Evolutionary conservation across 2,888 invertebrate species (phyloP), one percentile per base, ranked within the genome.

Genomic region (Adela reaumurella): DNA sequence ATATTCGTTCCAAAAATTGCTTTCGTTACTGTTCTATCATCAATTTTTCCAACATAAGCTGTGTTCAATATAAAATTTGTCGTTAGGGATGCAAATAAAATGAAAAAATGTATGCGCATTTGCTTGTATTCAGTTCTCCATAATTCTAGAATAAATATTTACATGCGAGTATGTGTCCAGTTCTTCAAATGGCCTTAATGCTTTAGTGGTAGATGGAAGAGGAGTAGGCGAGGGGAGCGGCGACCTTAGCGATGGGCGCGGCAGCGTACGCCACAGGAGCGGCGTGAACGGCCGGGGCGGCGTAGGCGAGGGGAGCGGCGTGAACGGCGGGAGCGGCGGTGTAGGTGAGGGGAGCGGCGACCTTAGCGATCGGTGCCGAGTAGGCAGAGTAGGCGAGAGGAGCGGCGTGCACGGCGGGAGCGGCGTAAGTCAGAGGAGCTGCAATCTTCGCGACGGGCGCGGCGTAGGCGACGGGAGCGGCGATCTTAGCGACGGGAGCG

Each of bases 401-500:
- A 20, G 57, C 53, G 24, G 55, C 54, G n/a, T n/a, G n/a, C n/a
- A n/a, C n/a, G n/a, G n/a, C n/a, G n/a, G n/a, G n/a, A n/a, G n/a
- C n/a, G 19, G 56, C 58, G 10, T 58, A 56, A 20, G 56, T 56
- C 29, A 59, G 58, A n/a, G n/a, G n/a, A n/a, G n/a, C n/a, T n/a
- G n/a, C n/a, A n/a, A n/a, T n/a, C 52, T 63, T 62, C 44, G 62
- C 61, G 49, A 62, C 58, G 2, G 65, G 56, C 53, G 65, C 63
- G 6, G 61, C 56, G 57, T 69, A 68, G 1, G 61, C 56, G 17
- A 60, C 63, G 18, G 70, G 53, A 69, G 58, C 46, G 69, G 63
- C 50, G 24, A 65, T 20, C 46, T 70, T 54, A 19, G 56, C 52
- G 6, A 62, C 62, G 56, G 74, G 74, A 45, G 76, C 74, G 54